Conservation (phyloP, 2,888 invertebrate genomes). For the Drosophila macrospina region DNA sequence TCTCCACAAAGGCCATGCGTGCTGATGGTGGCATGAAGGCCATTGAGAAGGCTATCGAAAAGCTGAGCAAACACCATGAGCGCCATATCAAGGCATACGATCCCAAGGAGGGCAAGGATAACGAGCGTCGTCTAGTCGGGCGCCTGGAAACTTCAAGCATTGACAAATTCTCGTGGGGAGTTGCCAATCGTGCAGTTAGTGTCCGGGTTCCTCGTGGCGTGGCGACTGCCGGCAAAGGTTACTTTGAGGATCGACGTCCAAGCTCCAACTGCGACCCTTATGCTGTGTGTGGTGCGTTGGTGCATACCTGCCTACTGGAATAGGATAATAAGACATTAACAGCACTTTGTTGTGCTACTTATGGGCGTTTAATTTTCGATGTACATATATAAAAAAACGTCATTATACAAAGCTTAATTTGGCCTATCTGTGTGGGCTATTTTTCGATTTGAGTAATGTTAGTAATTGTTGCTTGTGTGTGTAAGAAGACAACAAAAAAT, state of each 20-base stretch:
- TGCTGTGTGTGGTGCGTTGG: slow-evolving; percentile 88
- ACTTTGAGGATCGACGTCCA: slow-evolving; percentile 92
- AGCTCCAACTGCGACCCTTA: slow-evolving; percentile 91
- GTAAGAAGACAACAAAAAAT: slow-evolving; percentile 56
- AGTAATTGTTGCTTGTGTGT: slow-evolving; percentile 43
- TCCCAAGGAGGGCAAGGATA: slow-evolving; percentile 91
- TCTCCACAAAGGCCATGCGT: slow-evolving; percentile 94
- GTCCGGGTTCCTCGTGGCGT: slow-evolving; percentile 91
- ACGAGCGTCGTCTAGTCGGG: slow-evolving; percentile 91
- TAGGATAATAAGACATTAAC: slow-evolving; percentile 45
- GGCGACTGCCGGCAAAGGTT: slow-evolving; percentile 90
- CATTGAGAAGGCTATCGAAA: slow-evolving; percentile 91
- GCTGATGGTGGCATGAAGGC: slow-evolving; percentile 89
- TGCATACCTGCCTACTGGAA: slow-evolving; percentile 86
- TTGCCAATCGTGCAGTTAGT: slow-evolving; percentile 89
- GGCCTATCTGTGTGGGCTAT: slow-evolving; percentile 12
- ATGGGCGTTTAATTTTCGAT: slow-evolving; percentile 36
- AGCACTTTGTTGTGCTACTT: slow-evolving; percentile 12
- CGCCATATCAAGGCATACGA: slow-evolving; percentile 93
- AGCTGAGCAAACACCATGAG: slow-evolving; percentile 89
- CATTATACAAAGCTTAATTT: slow-evolving; percentile 14
- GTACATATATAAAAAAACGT: slow-evolving; percentile 39
- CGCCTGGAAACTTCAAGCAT: slow-evolving; percentile 90
- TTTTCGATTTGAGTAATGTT: slow-evolving; percentile 29
- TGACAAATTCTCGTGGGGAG: slow-evolving; percentile 89